Evolutionary conservation across 2,888 invertebrate species (phyloP).

Genomic region (Monopis laevigella): DNA sequence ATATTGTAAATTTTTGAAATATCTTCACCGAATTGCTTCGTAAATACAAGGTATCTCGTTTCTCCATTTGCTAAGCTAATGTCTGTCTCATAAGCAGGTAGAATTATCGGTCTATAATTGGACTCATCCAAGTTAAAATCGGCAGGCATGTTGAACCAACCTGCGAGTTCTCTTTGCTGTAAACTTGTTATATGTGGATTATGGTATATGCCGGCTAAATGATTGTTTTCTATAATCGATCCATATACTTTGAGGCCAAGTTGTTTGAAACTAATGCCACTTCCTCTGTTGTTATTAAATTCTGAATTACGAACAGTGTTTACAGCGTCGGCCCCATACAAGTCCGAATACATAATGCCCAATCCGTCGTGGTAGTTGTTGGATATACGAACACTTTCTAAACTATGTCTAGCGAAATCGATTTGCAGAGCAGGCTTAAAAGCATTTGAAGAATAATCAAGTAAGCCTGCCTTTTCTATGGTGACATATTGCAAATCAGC

Average conservation of each 20-base stretch:
- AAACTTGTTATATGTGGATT: conserved; percentile 86
- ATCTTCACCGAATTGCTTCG: conserved; percentile 68
- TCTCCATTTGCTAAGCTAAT: conserved; percentile 76
- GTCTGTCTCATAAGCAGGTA: conserved; percentile 72
- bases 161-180: conserved; percentile 90
- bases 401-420: conserved; percentile 83
- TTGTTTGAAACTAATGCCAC: conserved; percentile 90
- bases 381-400: conserved; percentile 81
- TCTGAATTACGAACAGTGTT: conserved; percentile 86
- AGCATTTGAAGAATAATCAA: conserved; percentile 89
- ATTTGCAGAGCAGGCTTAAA: conserved; percentile 92
- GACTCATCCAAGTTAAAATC: conserved; percentile 74
- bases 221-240: conserved; percentile 83
- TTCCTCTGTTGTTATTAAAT: conserved; percentile 84
- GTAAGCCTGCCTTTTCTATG: conserved; percentile 90
- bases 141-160: conserved; percentile 84
- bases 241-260: conserved; percentile 83
- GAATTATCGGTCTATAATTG: conserved; percentile 76
- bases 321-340: conserved; percentile 84
- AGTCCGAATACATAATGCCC: conserved; percentile 93
- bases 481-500: conserved; percentile 88
- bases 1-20: conserved; percentile 69
- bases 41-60: conserved; percentile 83
- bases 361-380: conserved; percentile 94
- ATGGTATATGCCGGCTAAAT: conserved; percentile 88